Base-by-base conservation (phyloP, 2,888 invertebrate species). In the Harmothoe impar region DNA sequence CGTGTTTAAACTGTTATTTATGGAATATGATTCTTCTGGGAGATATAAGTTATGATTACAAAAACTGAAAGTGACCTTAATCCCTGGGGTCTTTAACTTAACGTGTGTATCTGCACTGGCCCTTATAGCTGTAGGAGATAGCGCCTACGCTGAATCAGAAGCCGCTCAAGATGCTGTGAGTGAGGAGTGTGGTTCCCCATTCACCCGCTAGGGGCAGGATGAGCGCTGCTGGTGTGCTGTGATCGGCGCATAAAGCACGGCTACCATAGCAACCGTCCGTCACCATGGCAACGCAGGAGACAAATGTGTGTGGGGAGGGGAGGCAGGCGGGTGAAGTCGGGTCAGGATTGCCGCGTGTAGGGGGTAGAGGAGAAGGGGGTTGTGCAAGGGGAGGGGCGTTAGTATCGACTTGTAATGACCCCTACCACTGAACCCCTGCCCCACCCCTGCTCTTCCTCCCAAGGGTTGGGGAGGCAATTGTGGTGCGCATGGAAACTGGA, bases 271-370 rank as follows among this genome's bases (percentile, higher is more conserved):
- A 81, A 81, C 81, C 35, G 0, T 20, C 43, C 43, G 81, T 43
- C 20, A 33, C 81, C 81, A 81, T 81, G 43, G 81, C 43, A 81
- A 81, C 81, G 43, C 72, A 23, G 77, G 81, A 81, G 81, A 81
- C 81, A 81, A 81, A 81, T 81, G 81, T 43, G 81, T 15, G 81
- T 20, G 23, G 43, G 81, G 43, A 25, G 35, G 81, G 81, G 43
- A 35, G 81, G 35, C 7, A 81, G 35, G 33, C 10, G 33, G 81
- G 43, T 20, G 81, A 15, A 35, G 33, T 77, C 77, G 31, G 77
- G 77, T 77, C 77, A 77, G 62, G n/a, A 62, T 62, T 62, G 12
- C 62, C 77, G 25, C 77, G 33, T 5, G 81, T 7, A 17, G 43
- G 15, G 81, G 33, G 33, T 20, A n/a, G 33, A 35, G 81, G 3